Conservation (phyloP, 2,113 vertebrate genomes). For the Holacanthus passer region DNA sequence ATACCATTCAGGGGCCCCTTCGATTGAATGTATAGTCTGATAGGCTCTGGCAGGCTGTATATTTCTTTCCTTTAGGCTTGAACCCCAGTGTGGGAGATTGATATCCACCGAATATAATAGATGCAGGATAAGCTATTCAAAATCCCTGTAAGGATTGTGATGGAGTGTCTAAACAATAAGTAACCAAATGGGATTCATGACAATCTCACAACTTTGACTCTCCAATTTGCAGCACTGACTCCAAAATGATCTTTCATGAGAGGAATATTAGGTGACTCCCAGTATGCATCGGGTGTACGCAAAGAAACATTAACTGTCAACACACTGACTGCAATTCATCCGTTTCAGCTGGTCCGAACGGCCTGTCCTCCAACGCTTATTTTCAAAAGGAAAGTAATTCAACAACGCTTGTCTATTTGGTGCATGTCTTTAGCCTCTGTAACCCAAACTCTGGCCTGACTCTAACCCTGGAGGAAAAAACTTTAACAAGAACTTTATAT, state of each 20-base stretch:
- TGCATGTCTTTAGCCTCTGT: not conserved
- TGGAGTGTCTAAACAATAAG: constrained; percentile 73
- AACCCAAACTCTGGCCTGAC: not conserved
- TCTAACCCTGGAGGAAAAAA: not conserved
- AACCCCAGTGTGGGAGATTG: constrained; percentile 57
- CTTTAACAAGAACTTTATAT: not conserved
- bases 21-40: constrained; percentile 65
- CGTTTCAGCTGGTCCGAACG: not conserved
- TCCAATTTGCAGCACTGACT: constrained; percentile 47
- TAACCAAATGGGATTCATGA: constrained; percentile 69
- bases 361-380: not conserved
- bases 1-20: constrained; percentile 50
- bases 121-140: constrained; percentile 58
- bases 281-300: constrained; percentile 1
- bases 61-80: constrained; percentile 62
- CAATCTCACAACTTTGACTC: constrained; percentile 45
- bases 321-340: constrained; percentile 12
- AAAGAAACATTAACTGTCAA: constrained; percentile 23
- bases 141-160: constrained; percentile 63
- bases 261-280: constrained; percentile 43
- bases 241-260: constrained; percentile 42
- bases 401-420: not conserved
- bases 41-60: constrained; percentile 55
- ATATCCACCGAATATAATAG: constrained; percentile 71
- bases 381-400: constrained; percentile 1